These are phyloP conservation scores for Anagrus nilaparvatae DNA, from an alignment of 1,140 invertebrate genomes.

Conservation along the genomic window DNA sequence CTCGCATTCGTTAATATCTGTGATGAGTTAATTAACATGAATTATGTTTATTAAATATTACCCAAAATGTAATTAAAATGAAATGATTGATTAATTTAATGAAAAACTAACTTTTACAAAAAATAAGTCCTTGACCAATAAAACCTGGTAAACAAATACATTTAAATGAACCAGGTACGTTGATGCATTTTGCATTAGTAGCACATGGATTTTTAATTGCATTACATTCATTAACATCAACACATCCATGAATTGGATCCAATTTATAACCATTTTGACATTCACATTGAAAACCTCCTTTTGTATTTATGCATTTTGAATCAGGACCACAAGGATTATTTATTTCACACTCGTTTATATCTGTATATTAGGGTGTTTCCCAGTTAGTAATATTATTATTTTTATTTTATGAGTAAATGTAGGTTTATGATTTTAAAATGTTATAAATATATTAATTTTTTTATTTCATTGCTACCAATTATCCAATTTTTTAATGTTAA, in stretches of 20 bases:
- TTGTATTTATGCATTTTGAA: slow-evolving; percentile 45
- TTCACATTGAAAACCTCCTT: slow-evolving; percentile 45
- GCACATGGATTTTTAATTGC: slow-evolving; percentile 54
- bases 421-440: too few relatives aligned
- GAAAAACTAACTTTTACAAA: slow-evolving; percentile 68
- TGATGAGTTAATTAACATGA: slow-evolving; percentile 31
- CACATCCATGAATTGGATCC: slow-evolving; percentile 35
- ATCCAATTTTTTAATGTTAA: too few relatives aligned
- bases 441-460: too few relatives aligned
- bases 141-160: slow-evolving; percentile 68
- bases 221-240: slow-evolving; percentile 47
- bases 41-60: slow-evolving; percentile 16
- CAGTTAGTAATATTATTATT: too few relatives aligned
- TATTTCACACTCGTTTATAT: slow-evolving; percentile 51
- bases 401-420: too few relatives aligned
- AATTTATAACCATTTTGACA: slow-evolving; percentile 41
- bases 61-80: slow-evolving; percentile 5
- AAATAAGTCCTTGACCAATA: slow-evolving; percentile 53
- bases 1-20: slow-evolving; percentile 84
- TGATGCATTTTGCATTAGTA: slow-evolving; percentile 60
- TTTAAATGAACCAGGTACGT: slow-evolving; percentile 61
- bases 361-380: too few relatives aligned
- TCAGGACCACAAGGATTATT: slow-evolving; percentile 41
- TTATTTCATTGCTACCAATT: too few relatives aligned
- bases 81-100: slow-evolving; percentile 8